Evolutionary conservation across 2,797 vertebrate genomes (phyloP), one percentile per base, ranked within the genome.

Genomic region (Hephaestus fuliginosus): DNA sequence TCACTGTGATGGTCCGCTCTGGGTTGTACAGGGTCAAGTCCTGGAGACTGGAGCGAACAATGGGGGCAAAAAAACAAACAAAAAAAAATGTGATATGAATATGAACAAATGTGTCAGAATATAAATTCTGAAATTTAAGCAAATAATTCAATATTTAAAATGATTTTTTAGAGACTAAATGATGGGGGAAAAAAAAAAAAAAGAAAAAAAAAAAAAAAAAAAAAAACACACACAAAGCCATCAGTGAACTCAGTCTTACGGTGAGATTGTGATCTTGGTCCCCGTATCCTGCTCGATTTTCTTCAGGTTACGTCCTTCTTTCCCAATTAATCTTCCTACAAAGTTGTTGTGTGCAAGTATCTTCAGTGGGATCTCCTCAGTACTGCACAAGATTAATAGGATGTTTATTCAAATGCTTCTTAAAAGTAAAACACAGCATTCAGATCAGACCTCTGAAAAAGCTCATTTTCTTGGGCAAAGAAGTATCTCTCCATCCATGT

Each of bases 341-440:
- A 99, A 99, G 93, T 98, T 99, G 94, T 99, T 99, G 93, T 99
- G 98, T 79, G 97, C 98, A 91, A 99, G 89, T 86, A 99, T 98
- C 95, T 99, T 99, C 92, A 99, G 94, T 43, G 98, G 98, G 88
- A 99, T 97, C 92, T 99, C 98, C 92, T 99, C 98, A 84, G 98
- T 98, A 78, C 98, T 99, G 94, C 84, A 95, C 83, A 48, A 55
- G 11, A 79, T 2, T 61, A n/a, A 80, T 2, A 18, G 17, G 15
- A 22, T 17, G 17, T 41, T 33, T 25, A 36, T 17, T 57, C 12
- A 17, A 36, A 79, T 1, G 14, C 11, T 39, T 22, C 3, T 64
- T 5, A 3, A 30, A 20, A 15, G 33, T 30, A 11, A 25, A 28
- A 5, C 8, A 39, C 36, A 14, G 53, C 18, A 46, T 36, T 48